These are phyloP conservation scores for Coremacera marginata DNA, from an alignment of 2,888 invertebrate species.

Conservation along the genomic window DNA sequence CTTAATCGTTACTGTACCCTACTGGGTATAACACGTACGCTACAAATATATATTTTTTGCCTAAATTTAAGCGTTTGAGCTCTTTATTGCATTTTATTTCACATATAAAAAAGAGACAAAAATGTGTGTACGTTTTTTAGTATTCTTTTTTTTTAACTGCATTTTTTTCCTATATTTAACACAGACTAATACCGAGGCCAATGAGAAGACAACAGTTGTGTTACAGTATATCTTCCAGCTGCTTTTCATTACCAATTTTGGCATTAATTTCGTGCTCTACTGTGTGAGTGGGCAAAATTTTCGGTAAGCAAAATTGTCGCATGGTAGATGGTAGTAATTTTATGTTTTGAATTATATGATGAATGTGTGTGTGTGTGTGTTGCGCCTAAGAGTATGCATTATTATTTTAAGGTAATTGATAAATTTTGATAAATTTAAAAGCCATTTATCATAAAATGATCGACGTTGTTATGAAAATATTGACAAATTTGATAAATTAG, in stretches of 20 bases:
- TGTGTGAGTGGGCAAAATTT: conserved; percentile 87
- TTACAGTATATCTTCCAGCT: conserved; percentile 77
- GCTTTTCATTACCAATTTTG: conserved; percentile 85
- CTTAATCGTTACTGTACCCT: too few species aligned
- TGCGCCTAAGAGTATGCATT: background rate
- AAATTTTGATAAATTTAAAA: too few species aligned
- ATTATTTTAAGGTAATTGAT: too few species aligned
- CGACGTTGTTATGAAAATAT: background rate
- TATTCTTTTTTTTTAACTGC: conserved; percentile 24
- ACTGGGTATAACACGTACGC: too few species aligned
- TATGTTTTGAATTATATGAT: background rate
- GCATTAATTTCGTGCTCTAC: conserved; percentile 86
- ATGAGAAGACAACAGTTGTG: conserved; percentile 70
- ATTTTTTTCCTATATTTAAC: conserved; percentile 32
- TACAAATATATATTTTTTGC: too few species aligned
- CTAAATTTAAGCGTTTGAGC: too few species aligned
- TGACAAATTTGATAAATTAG: background rate
- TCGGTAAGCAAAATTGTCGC: conserved; percentile 71
- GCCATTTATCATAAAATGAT: background rate
- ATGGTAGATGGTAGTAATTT: background rate
- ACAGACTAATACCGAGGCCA: conserved; percentile 66
- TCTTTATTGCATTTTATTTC: too few species aligned
- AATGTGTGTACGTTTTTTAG: background rate
- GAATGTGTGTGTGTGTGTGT: background rate
- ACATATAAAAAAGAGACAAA: background rate